Percentiles rank a stretch among this genome's conserved stretches.
phyloP scores from a whole-genome alignment of 2,888 invertebrate species.

The Steromphala cineraria region DNA sequence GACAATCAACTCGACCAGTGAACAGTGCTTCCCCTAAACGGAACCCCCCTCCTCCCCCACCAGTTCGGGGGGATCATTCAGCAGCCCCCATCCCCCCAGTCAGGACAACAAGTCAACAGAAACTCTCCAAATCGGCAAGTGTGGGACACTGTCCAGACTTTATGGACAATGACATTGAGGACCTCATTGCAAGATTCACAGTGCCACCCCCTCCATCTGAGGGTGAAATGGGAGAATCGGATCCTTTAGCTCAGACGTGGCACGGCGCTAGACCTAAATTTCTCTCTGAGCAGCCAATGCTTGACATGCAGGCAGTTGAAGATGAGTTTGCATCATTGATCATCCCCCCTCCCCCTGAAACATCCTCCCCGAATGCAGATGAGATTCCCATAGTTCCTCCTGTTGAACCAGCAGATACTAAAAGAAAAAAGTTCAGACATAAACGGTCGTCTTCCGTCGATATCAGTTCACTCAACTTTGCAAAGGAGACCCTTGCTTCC shows the following conservation, averaged over 20 bases:
- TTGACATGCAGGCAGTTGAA: slow-evolving; percentile 42
- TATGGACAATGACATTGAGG: slow-evolving; percentile 81
- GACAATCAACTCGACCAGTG: no score
- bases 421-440: slow-evolving; percentile 40
- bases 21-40: no score
- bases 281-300: background rate
- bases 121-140: slow-evolving; percentile 56
- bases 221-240: background rate
- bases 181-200: slow-evolving; percentile 87
- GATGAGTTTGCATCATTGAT: slow-evolving; percentile 63
- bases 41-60: no score
- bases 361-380: slow-evolving; percentile 44
- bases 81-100: slow-evolving; percentile 20
- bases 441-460: slow-evolving; percentile 56
- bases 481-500: slow-evolving; percentile 28
- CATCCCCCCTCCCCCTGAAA: slow-evolving; percentile 63
- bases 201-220: slow-evolving; percentile 84
- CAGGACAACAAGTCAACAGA: slow-evolving; percentile 31
- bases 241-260: background rate
- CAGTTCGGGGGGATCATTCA: slow-evolving; percentile 13
- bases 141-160: slow-evolving; percentile 62
- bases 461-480: slow-evolving; percentile 32
- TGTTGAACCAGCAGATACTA: slow-evolving; percentile 42
- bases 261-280: background rate
- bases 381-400: slow-evolving; percentile 63